phyloP scores from a whole-genome alignment of 2,888 invertebrate genomes.

The Villa cingulata region DNA sequence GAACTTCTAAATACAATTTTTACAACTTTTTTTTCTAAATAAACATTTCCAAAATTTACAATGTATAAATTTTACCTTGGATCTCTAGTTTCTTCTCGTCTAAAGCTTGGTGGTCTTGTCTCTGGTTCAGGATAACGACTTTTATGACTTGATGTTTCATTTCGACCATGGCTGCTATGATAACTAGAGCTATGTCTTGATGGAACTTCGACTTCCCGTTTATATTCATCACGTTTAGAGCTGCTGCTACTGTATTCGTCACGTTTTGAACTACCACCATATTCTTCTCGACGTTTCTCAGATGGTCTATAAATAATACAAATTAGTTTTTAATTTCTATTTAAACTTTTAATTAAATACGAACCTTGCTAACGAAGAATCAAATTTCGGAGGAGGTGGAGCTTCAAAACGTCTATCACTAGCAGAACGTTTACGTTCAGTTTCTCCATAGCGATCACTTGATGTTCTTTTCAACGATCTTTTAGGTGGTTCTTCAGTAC shows the following conservation, averaged over 20 bases:
- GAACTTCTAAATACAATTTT: neutral
- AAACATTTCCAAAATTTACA: neutral
- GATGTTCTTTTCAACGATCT: conserved; percentile 28
- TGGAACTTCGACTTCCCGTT: conserved; percentile 30
- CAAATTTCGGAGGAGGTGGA: conserved; percentile 36
- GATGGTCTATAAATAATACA: conserved; percentile 8
- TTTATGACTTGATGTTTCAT: conserved; percentile 13
- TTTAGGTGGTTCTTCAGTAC: conserved; percentile 31
- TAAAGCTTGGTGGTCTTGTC: conserved; percentile 10
- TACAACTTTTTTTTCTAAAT: neutral
- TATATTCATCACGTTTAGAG: conserved; percentile 22
- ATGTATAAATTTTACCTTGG: conserved; percentile 3
- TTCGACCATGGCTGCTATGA: conserved; percentile 17
- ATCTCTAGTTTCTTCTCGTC: conserved; percentile 8
- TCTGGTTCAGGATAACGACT: conserved; percentile 11
- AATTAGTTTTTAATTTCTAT: neutral
- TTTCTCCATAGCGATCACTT: conserved; percentile 31
- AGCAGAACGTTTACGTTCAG: conserved; percentile 31
- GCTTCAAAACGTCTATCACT: conserved; percentile 28
- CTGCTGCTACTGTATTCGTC: conserved; percentile 28
- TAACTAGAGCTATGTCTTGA: conserved; percentile 27
- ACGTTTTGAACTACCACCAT: conserved; percentile 19
- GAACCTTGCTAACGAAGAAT: conserved; percentile 31
- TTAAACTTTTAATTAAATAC: neutral
- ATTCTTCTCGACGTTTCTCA: conserved; percentile 22